A percentile compares a stretch with the other conserved stretches of the same genome.
Conservation (phyloP, 2,797 vertebrate species). For the Lepilemur ruficaudatus region DNA sequence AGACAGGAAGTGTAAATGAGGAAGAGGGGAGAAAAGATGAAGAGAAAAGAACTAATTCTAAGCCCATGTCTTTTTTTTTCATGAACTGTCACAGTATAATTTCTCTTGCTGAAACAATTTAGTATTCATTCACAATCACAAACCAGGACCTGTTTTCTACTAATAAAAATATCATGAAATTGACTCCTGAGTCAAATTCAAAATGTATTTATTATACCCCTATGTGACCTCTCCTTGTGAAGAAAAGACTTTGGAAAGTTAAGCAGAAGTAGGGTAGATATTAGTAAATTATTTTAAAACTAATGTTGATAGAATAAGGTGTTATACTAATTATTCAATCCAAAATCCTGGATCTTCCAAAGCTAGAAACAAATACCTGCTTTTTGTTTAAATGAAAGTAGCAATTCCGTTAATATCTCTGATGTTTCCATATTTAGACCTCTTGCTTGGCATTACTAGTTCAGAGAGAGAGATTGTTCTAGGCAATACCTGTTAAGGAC, state of each 20-base stretch:
- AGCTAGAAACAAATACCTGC: background rate
- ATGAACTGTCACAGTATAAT: background rate
- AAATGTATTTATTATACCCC: background rate
- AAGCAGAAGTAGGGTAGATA: background rate
- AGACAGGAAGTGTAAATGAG: background rate
- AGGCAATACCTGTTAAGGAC: background rate
- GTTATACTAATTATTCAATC: background rate
- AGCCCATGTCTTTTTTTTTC: background rate
- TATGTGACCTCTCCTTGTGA: background rate
- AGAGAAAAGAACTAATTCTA: background rate
- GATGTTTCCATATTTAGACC: background rate
- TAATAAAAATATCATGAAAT: background rate
- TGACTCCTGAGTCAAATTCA: background rate
- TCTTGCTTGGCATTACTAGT: background rate
- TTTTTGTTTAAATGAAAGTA: conserved; percentile 7
- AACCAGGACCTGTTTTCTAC: background rate
- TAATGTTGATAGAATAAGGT: background rate
- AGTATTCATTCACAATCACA: background rate
- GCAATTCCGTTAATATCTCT: background rate
- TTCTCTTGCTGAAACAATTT: background rate
- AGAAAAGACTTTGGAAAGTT: background rate
- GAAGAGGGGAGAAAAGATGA: background rate
- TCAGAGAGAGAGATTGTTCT: background rate
- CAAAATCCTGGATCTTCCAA: background rate
- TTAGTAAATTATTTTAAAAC: conserved; percentile 11